Conservation (phyloP, 2,888 invertebrate genomes). For the Acanthosepion pharaonis region DNA sequence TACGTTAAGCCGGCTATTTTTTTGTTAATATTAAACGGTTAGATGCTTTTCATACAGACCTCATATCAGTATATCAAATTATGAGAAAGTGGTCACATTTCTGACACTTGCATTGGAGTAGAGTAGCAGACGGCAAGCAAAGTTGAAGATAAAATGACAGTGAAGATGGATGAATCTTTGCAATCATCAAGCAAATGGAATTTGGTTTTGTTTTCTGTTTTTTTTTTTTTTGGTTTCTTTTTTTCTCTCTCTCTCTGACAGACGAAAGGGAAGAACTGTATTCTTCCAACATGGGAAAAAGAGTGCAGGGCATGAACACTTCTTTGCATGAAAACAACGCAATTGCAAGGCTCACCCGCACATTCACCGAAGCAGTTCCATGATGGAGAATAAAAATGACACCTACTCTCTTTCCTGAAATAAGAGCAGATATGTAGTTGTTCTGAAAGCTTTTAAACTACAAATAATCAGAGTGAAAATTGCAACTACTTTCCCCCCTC, state of each 20-base stretch:
- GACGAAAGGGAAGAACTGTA: neutral
- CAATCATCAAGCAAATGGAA: neutral
- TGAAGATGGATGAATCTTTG: neutral
- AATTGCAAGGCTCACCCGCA: neutral
- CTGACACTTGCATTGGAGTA: neutral
- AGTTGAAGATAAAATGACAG: neutral
- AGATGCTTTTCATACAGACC: too few relatives aligned
- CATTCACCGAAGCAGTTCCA: neutral
- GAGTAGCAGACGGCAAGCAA: neutral
- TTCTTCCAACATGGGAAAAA: neutral
- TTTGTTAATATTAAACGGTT: too few relatives aligned
- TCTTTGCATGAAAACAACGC: neutral
- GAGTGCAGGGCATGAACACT: neutral
- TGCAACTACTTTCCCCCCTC: neutral
- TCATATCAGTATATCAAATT: too few relatives aligned
- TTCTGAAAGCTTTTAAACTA: neutral
- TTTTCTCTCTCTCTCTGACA: neutral
- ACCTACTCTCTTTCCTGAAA: slow-evolving; percentile 14
- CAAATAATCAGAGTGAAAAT: neutral
- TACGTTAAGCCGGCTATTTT: too few relatives aligned
- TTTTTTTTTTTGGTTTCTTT: neutral
- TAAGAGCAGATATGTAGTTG: neutral
- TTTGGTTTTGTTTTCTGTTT: too few relatives aligned
- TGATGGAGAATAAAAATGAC: neutral
- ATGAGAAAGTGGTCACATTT: neutral